Evolutionary conservation across 2,888 invertebrate genomes (phyloP), one percentile per base, ranked within the genome.

Genomic region (Epistrophe grossulariae): DNA sequence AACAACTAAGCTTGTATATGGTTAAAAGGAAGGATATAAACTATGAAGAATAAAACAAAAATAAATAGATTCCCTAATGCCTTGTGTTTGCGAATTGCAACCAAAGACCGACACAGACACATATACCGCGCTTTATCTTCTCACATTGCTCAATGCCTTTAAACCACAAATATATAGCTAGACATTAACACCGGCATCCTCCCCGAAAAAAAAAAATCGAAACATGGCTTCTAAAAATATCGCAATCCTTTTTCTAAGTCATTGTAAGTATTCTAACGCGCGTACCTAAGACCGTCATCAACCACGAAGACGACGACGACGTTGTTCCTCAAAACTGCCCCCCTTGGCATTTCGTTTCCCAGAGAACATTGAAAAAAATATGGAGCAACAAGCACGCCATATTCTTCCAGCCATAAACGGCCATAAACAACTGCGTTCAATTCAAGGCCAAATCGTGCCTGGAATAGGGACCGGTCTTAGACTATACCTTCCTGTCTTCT

Each of bases 351-450:
- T 43, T 15, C 19, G 43, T 45, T 31, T 48, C 11, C 10, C 38
- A 38, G n/a, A 45, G 50, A 68, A 38, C 62, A 79, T 71, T 80
- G 72, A 77, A 68, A 68, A 79, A 72, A 88, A 88, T 88, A 77
- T 88, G 87, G 87, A 88, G 87, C 87, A 88, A 72, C 71, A 79
- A 83, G 84, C 87, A 88, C 79, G 79, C 83, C 87, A 82, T 79
- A 79, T 84, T 76, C 57, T 71, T 59, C 28, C 66, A 72, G 73
- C 52, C 79, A 83, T 68, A 78, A 79, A 74, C 52, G 79, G 74
- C 71, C 79, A 87, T 82, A 88, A 88, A 83, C 87, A 88, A 88
- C 87, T 88, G 87, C 83, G 83, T 84, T 88, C 84, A 88, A 88
- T 88, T 88, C 87, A 88, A 88, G 87, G 87, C 87, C 87, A 88